Conservation (phyloP, 1,140 invertebrate species). For the Ostrea edulis region DNA sequence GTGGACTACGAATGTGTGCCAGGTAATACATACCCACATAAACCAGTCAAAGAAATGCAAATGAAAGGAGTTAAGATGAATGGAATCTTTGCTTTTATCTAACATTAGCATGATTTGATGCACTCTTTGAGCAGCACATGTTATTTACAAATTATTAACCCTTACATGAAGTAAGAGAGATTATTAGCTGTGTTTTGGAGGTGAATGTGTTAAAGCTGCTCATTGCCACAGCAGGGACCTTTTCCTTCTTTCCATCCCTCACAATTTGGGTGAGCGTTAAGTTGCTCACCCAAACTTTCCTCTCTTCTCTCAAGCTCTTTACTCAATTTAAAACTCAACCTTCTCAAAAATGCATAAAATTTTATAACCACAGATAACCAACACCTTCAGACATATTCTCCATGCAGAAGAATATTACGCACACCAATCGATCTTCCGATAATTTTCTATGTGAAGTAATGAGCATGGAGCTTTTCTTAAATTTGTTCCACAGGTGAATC, state of each 20-base stretch:
- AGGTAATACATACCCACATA: slow-evolving; percentile 59
- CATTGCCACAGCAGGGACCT: background rate
- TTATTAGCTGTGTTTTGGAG: background rate
- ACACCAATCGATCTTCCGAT: background rate
- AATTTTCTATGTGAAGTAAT: slow-evolving; percentile 4
- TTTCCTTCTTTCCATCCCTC: background rate
- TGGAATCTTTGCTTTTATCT: background rate
- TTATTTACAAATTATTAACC: slow-evolving; percentile 26
- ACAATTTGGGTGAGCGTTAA: background rate
- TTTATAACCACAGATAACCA: slow-evolving; percentile 15
- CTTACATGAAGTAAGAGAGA: slow-evolving; percentile 8
- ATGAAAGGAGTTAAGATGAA: background rate
- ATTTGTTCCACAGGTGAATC: slow-evolving; percentile 14
- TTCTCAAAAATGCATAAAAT: background rate
- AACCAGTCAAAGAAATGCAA: background rate
- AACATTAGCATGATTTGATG: slow-evolving; percentile 17
- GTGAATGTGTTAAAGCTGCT: slow-evolving; percentile 24
- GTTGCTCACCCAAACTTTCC: background rate
- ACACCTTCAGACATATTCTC: background rate
- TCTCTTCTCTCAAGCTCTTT: background rate
- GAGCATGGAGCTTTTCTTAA: slow-evolving; percentile 8
- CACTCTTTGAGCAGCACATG: slow-evolving; percentile 33
- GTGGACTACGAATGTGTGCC: slow-evolving; percentile 74
- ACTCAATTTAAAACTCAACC: slow-evolving; percentile 22
- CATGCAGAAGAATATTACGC: background rate